Base-by-base conservation (phyloP, 2,113 vertebrate genomes). In the Reinhardtius hippoglossoides region DNA sequence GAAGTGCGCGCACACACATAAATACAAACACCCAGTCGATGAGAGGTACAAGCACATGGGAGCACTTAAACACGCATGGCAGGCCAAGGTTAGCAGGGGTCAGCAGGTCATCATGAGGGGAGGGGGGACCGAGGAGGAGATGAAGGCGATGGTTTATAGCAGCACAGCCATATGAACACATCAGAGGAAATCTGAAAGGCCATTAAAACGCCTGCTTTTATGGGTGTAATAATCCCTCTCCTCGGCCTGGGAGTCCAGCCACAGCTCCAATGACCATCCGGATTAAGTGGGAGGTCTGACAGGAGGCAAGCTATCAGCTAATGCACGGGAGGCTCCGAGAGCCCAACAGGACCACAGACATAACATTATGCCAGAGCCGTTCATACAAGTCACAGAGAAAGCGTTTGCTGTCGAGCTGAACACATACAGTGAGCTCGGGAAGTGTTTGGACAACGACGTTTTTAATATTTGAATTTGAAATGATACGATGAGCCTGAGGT, bases 161-260 rank as follows among this genome's bases (percentile, higher is more conserved):
- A 72, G 54, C 79, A 79, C 27, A 27, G 80, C 79, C 89, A 72
- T 86, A 89, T 87, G 90, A 92, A 91, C 88, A 91, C 90, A 90
- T 93, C 88, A 82, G 62, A 90, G 77, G 81, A 82, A 87, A 89
- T 85, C 91, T 87, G 87, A 91, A 86, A 92, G 88, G 87, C 88
- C 82, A 87, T 94, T 94, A 92, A 94, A 94, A 92, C 63, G 80
- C 80, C 87, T 71, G 88, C 76, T 93, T 94, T 93, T 94, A 93
- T 89, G 89, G 81, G 78, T 82, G 91, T 86, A 89, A 92, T 93
- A 93, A 94, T 93, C 89, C 87, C 81, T 82, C 81, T 84, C 57
- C 46, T 76, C 75, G 74, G 87, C 85, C 81, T 82, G 89, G 79
- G 81, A 87, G 84, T 84, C 78, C 84, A 81, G 81, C 86, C 85